Conservation (phyloP, 2,888 invertebrate species). For the Philaethria dido region DNA sequence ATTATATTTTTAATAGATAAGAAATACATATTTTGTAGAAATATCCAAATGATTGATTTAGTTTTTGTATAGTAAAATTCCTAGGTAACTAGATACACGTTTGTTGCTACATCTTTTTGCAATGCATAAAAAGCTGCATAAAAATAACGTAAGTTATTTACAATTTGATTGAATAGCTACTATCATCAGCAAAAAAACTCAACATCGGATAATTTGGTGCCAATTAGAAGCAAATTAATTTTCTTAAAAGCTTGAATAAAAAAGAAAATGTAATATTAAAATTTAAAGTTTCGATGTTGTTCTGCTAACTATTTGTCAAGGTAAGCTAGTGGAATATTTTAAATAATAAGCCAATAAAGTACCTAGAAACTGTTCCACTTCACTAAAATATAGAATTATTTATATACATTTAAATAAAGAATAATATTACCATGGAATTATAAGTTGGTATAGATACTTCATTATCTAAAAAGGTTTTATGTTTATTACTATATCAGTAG, state of each 20-base stretch:
- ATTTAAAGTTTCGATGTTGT: slow-evolving; percentile 14
- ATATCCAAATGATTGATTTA: neutral
- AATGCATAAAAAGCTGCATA: slow-evolving; percentile 2
- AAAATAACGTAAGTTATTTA: neutral
- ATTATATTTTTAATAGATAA: neutral
- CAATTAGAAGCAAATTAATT: neutral
- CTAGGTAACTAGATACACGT: neutral
- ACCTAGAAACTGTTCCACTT: slow-evolving; percentile 16
- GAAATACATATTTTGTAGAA: neutral
- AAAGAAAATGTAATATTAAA: slow-evolving; percentile 9
- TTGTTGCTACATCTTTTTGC: neutral
- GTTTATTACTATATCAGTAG: too few relatives aligned
- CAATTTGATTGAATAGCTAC: neutral
- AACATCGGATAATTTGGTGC: neutral
- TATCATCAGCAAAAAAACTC: neutral
- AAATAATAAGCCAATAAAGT: slow-evolving; percentile 33
- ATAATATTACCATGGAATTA: neutral
- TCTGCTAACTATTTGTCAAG: slow-evolving; percentile 32
- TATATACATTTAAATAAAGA: slow-evolving; percentile 14
- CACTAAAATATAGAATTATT: slow-evolving; percentile 18
- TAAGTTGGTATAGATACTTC: neutral
- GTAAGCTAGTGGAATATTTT: slow-evolving; percentile 33
- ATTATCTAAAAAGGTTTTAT: too few relatives aligned
- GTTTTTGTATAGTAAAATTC: neutral
- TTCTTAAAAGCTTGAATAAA: slow-evolving; percentile 5